Conservation (phyloP, 2,113 vertebrate genomes). For the Grallaria varia region DNA sequence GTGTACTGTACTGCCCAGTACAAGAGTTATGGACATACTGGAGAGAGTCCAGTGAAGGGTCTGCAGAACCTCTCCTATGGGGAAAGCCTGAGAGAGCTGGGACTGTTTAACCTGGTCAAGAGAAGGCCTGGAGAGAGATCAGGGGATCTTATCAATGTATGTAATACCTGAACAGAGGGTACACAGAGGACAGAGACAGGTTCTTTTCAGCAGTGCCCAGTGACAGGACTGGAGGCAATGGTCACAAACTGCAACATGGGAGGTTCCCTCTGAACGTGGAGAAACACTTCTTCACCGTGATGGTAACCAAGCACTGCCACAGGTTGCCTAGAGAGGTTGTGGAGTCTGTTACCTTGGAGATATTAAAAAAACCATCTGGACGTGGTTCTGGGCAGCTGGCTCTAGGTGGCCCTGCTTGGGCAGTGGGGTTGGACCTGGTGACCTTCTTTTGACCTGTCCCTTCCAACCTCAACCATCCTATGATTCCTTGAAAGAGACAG, state of each 20-base stretch:
- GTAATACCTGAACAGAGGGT: not conserved
- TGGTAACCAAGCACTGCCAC: not conserved
- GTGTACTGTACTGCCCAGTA: not conserved
- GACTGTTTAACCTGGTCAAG: not conserved
- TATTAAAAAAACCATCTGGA: not conserved
- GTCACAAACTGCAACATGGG: not conserved
- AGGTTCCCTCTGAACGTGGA: not conserved
- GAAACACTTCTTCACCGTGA: not conserved
- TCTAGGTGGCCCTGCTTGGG: not conserved
- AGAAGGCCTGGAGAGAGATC: not conserved
- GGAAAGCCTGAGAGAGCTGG: not conserved
- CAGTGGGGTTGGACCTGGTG: not conserved
- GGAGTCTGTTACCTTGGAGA: not conserved
- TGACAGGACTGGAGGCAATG: not conserved
- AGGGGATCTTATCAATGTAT: not conserved
- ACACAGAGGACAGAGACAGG: not conserved
- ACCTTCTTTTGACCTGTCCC: not conserved
- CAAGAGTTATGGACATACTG: not conserved
- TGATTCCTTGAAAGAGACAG: not conserved
- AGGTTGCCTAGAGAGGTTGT: not conserved
- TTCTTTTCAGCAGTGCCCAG: not conserved
- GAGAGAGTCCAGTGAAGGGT: not conserved
- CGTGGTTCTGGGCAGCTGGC: fast-evolving
- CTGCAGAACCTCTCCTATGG: not conserved
- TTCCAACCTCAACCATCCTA: not conserved